phyloP scores from a whole-genome alignment of 1,140 invertebrate genomes.

The Drosophila repleta region DNA sequence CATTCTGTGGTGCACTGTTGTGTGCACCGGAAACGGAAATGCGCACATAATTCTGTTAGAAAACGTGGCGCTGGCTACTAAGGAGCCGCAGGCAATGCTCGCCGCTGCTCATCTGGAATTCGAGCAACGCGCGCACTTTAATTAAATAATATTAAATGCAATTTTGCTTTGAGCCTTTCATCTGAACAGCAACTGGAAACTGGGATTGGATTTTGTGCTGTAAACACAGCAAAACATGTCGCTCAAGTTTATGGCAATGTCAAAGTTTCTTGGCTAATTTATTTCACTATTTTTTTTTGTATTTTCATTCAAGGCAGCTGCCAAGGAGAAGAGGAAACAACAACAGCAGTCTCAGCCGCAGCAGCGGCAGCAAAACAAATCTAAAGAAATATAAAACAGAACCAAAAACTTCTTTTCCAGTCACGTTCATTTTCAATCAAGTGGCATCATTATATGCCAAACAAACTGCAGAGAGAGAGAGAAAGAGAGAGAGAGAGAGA shows the following conservation, averaged over 20 bases:
- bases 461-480: slow-evolving; percentile 54
- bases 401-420: slow-evolving; percentile 77
- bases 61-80: slow-evolving; percentile 36
- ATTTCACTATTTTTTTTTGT: slow-evolving; percentile 63
- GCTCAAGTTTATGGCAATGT: slow-evolving; percentile 50
- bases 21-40: slow-evolving; percentile 69
- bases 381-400: slow-evolving; percentile 40
- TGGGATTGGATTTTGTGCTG: slow-evolving; percentile 2
- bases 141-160: slow-evolving; percentile 71
- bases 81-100: not conserved
- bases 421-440: slow-evolving; percentile 81
- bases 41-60: slow-evolving; percentile 70
- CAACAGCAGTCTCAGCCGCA: slow-evolving; percentile 17
- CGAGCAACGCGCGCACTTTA: slow-evolving; percentile 50
- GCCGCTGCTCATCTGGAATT: slow-evolving; percentile 4
- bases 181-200: not conserved
- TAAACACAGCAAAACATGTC: slow-evolving; percentile 68
- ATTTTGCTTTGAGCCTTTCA: slow-evolving; percentile 40
- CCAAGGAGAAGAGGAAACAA: slow-evolving; percentile 19
- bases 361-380: slow-evolving; percentile 26
- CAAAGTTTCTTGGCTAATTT: slow-evolving; percentile 72
- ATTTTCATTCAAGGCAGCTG: slow-evolving; percentile 32
- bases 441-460: slow-evolving; percentile 78
- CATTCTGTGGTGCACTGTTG: slow-evolving; percentile 49
- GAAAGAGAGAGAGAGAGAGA: not conserved